phyloP scores from a whole-genome alignment of 1,140 invertebrate genomes.

The Achroia grisella region DNA sequence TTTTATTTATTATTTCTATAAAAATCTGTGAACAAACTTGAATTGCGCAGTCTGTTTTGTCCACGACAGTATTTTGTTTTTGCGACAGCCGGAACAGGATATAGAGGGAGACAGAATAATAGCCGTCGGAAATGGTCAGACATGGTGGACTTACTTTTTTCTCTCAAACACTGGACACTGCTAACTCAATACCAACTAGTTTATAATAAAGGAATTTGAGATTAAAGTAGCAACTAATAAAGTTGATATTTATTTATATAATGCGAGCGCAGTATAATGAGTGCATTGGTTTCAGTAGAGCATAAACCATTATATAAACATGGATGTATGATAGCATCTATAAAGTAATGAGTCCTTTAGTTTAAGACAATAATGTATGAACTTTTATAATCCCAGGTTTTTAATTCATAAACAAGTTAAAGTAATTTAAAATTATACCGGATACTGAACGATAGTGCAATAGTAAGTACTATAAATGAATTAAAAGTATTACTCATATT shows the following conservation, averaged over 20 bases:
- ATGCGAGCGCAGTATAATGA: slow-evolving; percentile 33
- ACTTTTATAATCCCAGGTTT: no score
- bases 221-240: slow-evolving; percentile 16
- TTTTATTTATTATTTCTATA: no score
- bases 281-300: slow-evolving; percentile 34
- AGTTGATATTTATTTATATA: slow-evolving; percentile 10
- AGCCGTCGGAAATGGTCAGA: slow-evolving; percentile 72
- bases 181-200: slow-evolving; percentile 40
- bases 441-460: no score
- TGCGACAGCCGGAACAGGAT: slow-evolving; percentile 69
- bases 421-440: no score
- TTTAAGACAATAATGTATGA: not conserved
- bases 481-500: no score
- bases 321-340: slow-evolving; percentile 3
- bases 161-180: slow-evolving; percentile 56
- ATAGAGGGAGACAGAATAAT: slow-evolving; percentile 72
- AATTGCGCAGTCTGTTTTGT: slow-evolving; percentile 42
- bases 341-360: not conserved
- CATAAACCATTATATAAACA: slow-evolving; percentile 13
- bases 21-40: slow-evolving; percentile 6
- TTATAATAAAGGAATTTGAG: slow-evolving; percentile 11
- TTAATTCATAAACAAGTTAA: no score
- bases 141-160: slow-evolving; percentile 67
- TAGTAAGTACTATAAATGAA: no score
- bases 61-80: slow-evolving; percentile 62